These are phyloP conservation scores for Pollenia amentaria DNA, from an alignment of 2,888 invertebrate species.

Conservation along the genomic window DNA sequence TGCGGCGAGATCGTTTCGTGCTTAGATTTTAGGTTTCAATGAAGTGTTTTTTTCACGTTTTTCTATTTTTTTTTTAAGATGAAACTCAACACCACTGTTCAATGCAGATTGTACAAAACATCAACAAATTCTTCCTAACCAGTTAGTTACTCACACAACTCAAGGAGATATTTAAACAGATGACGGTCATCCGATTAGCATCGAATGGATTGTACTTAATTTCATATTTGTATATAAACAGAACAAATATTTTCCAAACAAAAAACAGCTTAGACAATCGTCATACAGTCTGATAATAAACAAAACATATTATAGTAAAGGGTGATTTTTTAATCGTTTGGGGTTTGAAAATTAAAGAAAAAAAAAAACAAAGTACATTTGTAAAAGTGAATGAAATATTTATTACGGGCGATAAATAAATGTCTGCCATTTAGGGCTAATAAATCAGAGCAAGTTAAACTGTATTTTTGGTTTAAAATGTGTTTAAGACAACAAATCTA, in stretches of 20 bases:
- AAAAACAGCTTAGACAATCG: constrained; percentile 7
- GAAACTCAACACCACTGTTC: constrained; percentile 10
- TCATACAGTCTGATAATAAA: constrained; percentile 52
- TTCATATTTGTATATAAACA: background rate
- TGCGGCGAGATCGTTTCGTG: too few relatives aligned
- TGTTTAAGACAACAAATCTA: too few relatives aligned
- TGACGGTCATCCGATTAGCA: constrained; percentile 19
- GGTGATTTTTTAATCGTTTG: too few relatives aligned
- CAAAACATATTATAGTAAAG: background rate
- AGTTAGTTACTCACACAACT: constrained; percentile 29
- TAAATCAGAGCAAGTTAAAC: too few relatives aligned
- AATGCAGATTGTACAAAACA: background rate
- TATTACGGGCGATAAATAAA: too few relatives aligned
- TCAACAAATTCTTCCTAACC: constrained; percentile 1
- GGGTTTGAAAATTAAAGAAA: too few relatives aligned
- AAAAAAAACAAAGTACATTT: too few relatives aligned
- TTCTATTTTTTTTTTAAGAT: background rate
- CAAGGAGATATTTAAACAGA: background rate
- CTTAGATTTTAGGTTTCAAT: too few relatives aligned
- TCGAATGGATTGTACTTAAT: background rate
- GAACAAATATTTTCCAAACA: background rate
- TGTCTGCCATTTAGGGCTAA: too few relatives aligned
- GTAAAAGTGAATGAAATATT: too few relatives aligned
- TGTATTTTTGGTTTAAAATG: too few relatives aligned
- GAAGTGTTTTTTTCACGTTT: too few relatives aligned